These are phyloP conservation scores for Ectropis grisescens DNA, from an alignment of 1,140 invertebrate genomes.

Conservation along the genomic window DNA sequence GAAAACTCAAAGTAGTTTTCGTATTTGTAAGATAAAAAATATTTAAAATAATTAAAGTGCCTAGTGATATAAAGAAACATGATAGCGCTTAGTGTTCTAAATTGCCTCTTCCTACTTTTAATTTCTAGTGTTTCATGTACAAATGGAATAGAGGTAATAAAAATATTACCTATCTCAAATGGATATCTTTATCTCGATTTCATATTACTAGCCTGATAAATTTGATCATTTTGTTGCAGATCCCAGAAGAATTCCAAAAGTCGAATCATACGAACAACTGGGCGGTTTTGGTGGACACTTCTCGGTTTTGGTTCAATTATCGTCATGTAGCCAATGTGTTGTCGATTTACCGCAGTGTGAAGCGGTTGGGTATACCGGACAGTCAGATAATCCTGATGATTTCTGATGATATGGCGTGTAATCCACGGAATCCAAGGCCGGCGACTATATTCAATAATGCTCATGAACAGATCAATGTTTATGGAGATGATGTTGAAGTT, in stretches of 20 bases:
- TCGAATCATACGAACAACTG: constrained; percentile 97
- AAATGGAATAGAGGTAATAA: constrained; percentile 5
- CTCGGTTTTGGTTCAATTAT: constrained; percentile 99
- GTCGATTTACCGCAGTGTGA: constrained; percentile 98
- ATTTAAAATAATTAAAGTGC: too few relatives aligned
- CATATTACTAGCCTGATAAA: not conserved
- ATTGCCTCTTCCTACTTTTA: too few relatives aligned
- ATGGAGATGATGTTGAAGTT: constrained; percentile 99
- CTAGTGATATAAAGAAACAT: too few relatives aligned
- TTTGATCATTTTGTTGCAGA: constrained; percentile 31
- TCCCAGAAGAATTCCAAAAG: constrained; percentile 57
- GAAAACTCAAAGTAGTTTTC: too few relatives aligned
- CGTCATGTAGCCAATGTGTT: constrained; percentile 98
- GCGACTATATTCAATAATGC: constrained; percentile 98
- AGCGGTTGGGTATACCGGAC: constrained; percentile 97
- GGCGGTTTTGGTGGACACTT: constrained; percentile 98
- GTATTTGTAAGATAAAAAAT: too few relatives aligned
- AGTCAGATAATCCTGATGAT: constrained; percentile 98
- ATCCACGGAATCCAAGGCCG: constrained; percentile 97
- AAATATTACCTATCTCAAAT: not conserved
- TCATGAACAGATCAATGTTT: constrained; percentile 98
- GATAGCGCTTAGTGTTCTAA: too few relatives aligned
- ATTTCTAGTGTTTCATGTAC: too few relatives aligned
- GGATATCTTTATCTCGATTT: not conserved
- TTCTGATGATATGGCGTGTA: constrained; percentile 99